Evolutionary conservation across 2,113 vertebrate species (phyloP).

Genomic region (Capricornis sumatraensis): DNA sequence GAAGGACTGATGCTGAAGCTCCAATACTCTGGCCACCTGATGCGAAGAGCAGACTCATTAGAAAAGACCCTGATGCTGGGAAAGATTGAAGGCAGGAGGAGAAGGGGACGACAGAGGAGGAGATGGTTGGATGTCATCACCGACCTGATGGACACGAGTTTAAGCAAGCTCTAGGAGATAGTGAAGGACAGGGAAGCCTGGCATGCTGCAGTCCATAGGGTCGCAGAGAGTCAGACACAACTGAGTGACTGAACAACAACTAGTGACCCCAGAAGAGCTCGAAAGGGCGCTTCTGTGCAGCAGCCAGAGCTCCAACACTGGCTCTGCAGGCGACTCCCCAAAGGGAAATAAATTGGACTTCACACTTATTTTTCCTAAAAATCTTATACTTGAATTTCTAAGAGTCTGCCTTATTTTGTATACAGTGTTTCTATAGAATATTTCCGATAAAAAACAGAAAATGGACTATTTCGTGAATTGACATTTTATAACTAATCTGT

Average conservation of each 20-base stretch:
- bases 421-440: slow-evolving; percentile 95
- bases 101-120: accelerated
- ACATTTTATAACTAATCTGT: slow-evolving; percentile 89
- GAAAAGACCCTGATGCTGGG: neutral
- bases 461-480: slow-evolving; percentile 85
- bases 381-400: slow-evolving; percentile 89
- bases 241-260: neutral
- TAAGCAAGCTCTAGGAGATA: neutral
- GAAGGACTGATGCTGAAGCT: neutral
- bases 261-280: slow-evolving; percentile 55
- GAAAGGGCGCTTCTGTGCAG: slow-evolving; percentile 22
- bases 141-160: neutral
- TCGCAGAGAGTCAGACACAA: neutral
- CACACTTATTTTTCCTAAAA: slow-evolving; percentile 75
- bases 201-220: neutral
- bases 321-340: slow-evolving; percentile 75
- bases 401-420: slow-evolving; percentile 94
- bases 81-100: neutral
- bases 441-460: slow-evolving; percentile 85
- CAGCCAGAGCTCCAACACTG: slow-evolving; percentile 44
- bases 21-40: neutral
- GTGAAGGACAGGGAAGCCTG: neutral
- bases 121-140: neutral
- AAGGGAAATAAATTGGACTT: slow-evolving; percentile 73
- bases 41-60: neutral